Evolutionary conservation across 2,797 vertebrate genomes (phyloP), one percentile per base, ranked within the genome.

Genomic region (Dendrocincla fuliginosa): DNA sequence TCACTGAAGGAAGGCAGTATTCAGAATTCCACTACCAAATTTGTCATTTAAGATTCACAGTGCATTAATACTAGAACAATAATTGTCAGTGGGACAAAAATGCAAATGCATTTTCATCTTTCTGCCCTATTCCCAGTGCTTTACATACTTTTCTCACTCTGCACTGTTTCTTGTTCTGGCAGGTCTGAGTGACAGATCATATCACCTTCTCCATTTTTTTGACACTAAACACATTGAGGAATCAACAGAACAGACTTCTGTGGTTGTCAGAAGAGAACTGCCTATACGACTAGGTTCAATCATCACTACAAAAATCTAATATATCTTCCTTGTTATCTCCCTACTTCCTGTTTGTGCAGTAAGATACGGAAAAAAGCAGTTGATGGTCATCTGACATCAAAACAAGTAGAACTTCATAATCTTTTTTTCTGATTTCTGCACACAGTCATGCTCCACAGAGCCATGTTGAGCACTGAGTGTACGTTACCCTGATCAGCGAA

Each of bases 11-110:
- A 77, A 46, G 20, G 19, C n/a, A 84, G 24, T 23, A 53, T 77
- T 89, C 65, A 61, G 27, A 87, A 83, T n/a, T 82, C 49, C 91
- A 27, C 35, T 71, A 86, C 1, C n/a, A 42, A 75, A 60, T 79
- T 69, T 91, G n/a, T 52, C 49, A 91, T 78, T 88, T 93, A 74
- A 61, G 30, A 87, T 64, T 93, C 68, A 78, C 2, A 81, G 11
- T 61, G 14, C 35, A 75, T 74, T 93, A 94, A 85, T 28, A 57
- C 8, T 49, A 68, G 35, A 87, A 81, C n/a, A 95, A 6, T 37
- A 82, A 80, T 81, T 92, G 92, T 78, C 46, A 65, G 68, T 23
- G 30, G 39, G 20, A 93, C 49, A n/a, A 87, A 94, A 89, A 87
- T 20, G 32, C 25, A 93, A 63, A 33, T 10, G 15, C 32, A 82